Percentiles rank a stretch among this genome's conserved stretches.
These are phyloP conservation scores for Lagopus muta DNA, from an alignment of 2,113 vertebrate genomes.

Conservation along the genomic window DNA sequence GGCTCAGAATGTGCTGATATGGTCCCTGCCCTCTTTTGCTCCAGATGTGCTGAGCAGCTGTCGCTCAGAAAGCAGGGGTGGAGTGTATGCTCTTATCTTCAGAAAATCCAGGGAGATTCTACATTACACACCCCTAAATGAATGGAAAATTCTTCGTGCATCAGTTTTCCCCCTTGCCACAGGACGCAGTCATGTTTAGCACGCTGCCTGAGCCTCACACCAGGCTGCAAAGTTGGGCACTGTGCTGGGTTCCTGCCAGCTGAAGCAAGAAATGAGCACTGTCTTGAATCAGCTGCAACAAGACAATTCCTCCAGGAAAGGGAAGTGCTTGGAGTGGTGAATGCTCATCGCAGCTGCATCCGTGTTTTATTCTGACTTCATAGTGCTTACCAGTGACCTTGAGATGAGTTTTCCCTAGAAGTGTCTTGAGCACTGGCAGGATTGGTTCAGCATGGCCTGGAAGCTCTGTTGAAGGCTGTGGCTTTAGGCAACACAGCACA, in stretches of 20 bases:
- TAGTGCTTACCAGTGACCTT: background rate
- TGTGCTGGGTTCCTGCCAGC: background rate
- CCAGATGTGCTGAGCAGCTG: slow-evolving; percentile 35
- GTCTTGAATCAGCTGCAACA: background rate
- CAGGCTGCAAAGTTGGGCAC: background rate
- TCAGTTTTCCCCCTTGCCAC: background rate
- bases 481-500: background rate
- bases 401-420: background rate
- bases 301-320: background rate
- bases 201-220: background rate
- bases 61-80: background rate
- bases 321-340: slow-evolving; percentile 22
- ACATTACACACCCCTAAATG: background rate
- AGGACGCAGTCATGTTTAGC: fast-evolving
- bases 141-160: background rate
- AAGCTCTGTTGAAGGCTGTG: background rate
- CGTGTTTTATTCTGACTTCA: background rate
- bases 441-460: background rate
- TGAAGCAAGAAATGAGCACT: background rate
- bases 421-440: background rate
- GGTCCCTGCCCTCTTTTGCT: background rate
- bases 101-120: slow-evolving; percentile 40
- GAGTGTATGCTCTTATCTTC: slow-evolving; percentile 15
- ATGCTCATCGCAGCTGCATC: slow-evolving; percentile 43
- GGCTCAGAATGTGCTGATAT: background rate